Conservation (phyloP, 2,113 vertebrate species). For the Megaceryle maxima region DNA sequence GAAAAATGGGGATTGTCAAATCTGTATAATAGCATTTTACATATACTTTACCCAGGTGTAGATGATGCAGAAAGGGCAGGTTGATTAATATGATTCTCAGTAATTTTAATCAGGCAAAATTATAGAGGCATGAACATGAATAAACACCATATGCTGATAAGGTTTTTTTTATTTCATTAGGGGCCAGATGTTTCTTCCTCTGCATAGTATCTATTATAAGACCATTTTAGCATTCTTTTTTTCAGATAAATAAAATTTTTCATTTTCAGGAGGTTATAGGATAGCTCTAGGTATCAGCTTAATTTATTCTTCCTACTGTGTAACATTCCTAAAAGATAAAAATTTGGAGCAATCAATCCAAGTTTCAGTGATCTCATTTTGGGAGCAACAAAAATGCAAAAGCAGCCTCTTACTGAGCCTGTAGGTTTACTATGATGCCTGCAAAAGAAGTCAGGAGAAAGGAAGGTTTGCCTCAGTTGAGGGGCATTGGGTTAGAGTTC, state of each 20-base stretch:
- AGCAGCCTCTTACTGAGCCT: background rate
- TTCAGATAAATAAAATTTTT: background rate
- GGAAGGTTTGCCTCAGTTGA: too few species aligned
- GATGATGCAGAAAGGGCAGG: background rate
- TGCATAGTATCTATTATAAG: conserved; percentile 31
- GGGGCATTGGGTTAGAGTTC: too few species aligned
- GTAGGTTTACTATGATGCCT: background rate
- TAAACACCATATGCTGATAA: conserved; percentile 45
- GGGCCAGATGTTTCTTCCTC: conserved; percentile 52
- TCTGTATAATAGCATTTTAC: background rate
- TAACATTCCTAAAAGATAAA: conserved; percentile 35
- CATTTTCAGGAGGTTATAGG: background rate
- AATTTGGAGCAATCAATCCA: conserved; percentile 8
- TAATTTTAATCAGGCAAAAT: conserved; percentile 49
- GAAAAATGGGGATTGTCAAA: background rate
- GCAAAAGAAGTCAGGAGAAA: background rate
- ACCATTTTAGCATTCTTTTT: conserved; percentile 9
- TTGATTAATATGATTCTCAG: background rate
- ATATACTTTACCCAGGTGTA: background rate
- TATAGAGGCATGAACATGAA: conserved; percentile 38
- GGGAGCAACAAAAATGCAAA: background rate
- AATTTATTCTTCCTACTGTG: conserved; percentile 17
- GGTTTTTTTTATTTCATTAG: conserved; percentile 43
- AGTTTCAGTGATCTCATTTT: background rate
- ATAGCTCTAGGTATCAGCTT: conserved; percentile 21